phyloP scores from a whole-genome alignment of 2,797 vertebrate species.

The Micropoecilia bifurca region DNA sequence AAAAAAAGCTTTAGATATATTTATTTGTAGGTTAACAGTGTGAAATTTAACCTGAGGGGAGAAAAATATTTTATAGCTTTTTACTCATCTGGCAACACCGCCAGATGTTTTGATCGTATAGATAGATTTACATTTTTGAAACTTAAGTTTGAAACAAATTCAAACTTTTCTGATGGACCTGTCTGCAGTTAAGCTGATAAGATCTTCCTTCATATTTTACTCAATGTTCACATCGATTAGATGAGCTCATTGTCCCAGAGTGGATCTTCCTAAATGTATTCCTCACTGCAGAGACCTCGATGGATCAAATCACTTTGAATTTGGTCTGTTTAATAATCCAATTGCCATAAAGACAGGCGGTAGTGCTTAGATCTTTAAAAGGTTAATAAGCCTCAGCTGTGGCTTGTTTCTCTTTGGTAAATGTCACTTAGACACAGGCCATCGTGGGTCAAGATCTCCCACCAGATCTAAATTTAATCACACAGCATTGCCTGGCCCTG shows the following conservation, averaged over 20 bases:
- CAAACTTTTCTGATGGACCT: neutral
- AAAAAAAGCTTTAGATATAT: neutral
- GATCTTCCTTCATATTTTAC: conserved; percentile 28
- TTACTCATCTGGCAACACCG: neutral
- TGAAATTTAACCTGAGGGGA: neutral
- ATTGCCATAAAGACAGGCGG: conserved; percentile 82
- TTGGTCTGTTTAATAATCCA: conserved; percentile 85
- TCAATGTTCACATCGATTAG: conserved; percentile 47
- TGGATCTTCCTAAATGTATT: conserved; percentile 68
- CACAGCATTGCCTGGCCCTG: conserved; percentile 79
- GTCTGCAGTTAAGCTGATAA: conserved; percentile 30
- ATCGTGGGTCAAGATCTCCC: conserved; percentile 85
- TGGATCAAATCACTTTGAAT: conserved; percentile 80
- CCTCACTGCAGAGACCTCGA: conserved; percentile 62
- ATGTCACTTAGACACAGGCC: conserved; percentile 87
- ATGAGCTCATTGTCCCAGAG: conserved; percentile 57
- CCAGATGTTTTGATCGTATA: neutral
- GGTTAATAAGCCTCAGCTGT: conserved; percentile 87
- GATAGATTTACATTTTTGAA: neutral
- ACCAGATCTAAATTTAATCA: conserved; percentile 89
- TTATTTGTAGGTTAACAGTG: neutral
- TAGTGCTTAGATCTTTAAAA: conserved; percentile 82
- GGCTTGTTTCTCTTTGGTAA: conserved; percentile 85
- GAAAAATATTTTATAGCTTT: neutral
- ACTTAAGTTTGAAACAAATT: neutral